Conservation (phyloP, 2,113 vertebrate species). For the Crypturellus undulatus region DNA sequence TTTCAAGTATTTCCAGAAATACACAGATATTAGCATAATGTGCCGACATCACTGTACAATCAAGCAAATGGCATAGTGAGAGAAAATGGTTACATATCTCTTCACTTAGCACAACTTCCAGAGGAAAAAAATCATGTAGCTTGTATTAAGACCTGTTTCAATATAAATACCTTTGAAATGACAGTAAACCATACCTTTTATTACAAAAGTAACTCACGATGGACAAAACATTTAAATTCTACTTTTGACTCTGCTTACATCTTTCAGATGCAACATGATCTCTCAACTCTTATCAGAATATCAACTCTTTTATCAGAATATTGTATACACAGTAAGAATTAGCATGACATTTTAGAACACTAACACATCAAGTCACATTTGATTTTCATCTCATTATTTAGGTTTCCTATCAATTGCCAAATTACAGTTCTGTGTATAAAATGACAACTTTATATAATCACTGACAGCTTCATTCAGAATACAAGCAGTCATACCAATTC, state of each 20-base stretch:
- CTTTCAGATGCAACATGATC: neutral
- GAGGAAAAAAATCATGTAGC: neutral
- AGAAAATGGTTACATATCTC: neutral
- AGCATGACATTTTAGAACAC: neutral
- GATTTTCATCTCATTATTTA: neutral
- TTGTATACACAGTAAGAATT: neutral
- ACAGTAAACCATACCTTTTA: neutral
- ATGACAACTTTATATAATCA: conserved; percentile 4
- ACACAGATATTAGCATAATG: neutral
- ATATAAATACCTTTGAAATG: neutral
- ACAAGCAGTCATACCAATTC: neutral
- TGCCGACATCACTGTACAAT: conserved; percentile 23
- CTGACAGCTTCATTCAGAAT: neutral
- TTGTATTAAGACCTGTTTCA: neutral
- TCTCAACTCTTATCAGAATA: neutral
- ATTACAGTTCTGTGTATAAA: neutral
- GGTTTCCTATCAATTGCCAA: neutral
- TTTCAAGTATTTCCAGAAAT: neutral
- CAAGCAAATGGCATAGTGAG: neutral
- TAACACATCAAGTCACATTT: neutral
- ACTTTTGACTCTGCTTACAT: neutral
- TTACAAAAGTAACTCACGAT: neutral
- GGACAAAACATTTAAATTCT: neutral
- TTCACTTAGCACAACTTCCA: neutral
- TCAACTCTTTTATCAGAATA: neutral